Evolutionary conservation across 2,888 invertebrate species (phyloP), one percentile per base, ranked within the genome.

Genomic region (Drosophila yooni): DNA sequence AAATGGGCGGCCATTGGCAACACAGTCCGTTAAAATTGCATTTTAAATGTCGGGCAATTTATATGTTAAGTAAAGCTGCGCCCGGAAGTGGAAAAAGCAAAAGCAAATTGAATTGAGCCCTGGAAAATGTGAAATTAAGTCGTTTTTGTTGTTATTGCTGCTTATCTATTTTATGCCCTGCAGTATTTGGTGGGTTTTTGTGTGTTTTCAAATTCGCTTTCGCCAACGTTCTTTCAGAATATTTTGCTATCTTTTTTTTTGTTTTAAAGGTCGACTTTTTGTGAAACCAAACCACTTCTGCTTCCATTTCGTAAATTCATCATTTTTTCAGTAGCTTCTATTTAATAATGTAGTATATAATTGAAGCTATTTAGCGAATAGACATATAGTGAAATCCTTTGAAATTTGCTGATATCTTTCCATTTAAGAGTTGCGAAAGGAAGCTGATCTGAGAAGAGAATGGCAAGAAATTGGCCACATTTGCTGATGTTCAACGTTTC

Each of bases 21-120:
- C 57, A 64, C 56, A 83, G 70, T 66, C 68, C 61, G 46, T 53
- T 82, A 63, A 72, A 83, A 88, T 75, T 84, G 79, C 73, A 74
- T 72, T 88, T 89, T 70, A 89, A 87, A 81, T 87, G 82, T 40
- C 54, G 38, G 60, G 68, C 74, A 87, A 83, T 89, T 81, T 89
- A 83, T 81, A 88, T 89, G 84, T 70, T 81, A 81, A 83, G 70
- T 74, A 76, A 89, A 74, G 57, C 59, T 51, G 60, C 40, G 34
- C 27, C 57, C 62, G 56, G 52, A 62, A 68, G 60, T 65, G 25
- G 21, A 36, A 51, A 34, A 57, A 54, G 51, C 58, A 68, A 25
- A 70, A 33, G 62, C 73, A 82, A 82, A 89, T 83, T 83, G 83
- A 72, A 78, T 71, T 57, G 66, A 76, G 62, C 43, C 62, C 34